Conservation (phyloP, 2,888 invertebrate genomes). For the Altica lythri region DNA sequence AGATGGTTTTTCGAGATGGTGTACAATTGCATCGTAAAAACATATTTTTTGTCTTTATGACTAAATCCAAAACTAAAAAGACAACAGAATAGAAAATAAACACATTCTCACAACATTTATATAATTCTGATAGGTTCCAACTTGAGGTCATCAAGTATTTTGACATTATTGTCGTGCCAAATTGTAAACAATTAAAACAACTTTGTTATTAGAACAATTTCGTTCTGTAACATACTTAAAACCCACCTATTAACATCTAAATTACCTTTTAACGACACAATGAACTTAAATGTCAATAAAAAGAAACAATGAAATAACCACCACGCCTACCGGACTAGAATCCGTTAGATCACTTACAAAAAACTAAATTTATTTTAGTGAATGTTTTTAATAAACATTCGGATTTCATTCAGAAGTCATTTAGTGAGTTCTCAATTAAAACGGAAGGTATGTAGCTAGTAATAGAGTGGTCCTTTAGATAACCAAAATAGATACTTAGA, state of each 20-base stretch:
- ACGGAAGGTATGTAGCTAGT: not conserved
- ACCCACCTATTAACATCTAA: not conserved
- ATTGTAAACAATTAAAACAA: too few relatives aligned
- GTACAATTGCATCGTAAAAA: too few relatives aligned
- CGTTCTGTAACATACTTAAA: not conserved
- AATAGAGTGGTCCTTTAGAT: slow-evolving; percentile 29
- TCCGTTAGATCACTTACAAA: slow-evolving; percentile 1
- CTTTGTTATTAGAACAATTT: not conserved
- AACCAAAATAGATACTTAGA: slow-evolving; percentile 31
- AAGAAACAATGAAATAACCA: not conserved
- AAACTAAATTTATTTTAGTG: not conserved
- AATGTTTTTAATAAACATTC: not conserved
- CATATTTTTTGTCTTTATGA: too few relatives aligned
- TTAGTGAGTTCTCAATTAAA: slow-evolving; percentile 16
- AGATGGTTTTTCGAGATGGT: too few relatives aligned
- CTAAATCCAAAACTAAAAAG: too few relatives aligned
- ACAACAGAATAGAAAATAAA: too few relatives aligned
- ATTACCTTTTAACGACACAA: slow-evolving; percentile 5
- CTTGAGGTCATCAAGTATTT: too few relatives aligned
- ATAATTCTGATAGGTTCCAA: too few relatives aligned
- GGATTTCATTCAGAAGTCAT: slow-evolving; percentile 9
- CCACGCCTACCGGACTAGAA: slow-evolving; percentile 2
- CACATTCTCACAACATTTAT: too few relatives aligned
- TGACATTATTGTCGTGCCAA: too few relatives aligned
- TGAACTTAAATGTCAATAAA: not conserved